Base-by-base conservation (phyloP, 2,888 invertebrate species). In the Mechanitis mazaeus region DNA sequence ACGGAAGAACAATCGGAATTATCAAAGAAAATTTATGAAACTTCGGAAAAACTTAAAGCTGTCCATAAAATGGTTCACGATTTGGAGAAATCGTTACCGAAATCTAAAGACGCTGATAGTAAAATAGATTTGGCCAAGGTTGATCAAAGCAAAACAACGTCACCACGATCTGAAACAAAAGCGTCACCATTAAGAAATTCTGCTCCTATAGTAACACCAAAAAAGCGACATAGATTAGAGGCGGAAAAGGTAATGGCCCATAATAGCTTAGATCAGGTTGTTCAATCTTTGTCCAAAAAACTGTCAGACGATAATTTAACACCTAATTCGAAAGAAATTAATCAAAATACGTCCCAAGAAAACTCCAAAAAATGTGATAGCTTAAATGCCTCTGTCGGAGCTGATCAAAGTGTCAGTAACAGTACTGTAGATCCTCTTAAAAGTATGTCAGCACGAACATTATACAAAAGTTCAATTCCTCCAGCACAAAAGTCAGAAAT, bases 191-290 rank as follows among this genome's bases (percentile, higher is more conserved):
- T 82, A 45, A 81, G 85, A 59, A 85, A 87, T 72, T 75, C 83
- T 12, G 85, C 90, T 31, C 90, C 90, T 33, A 89, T 90, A 33
- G 93, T 94, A 1, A 94, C 95, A 1, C 94, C 95, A 1, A 95
- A 95, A 73, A 95, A 95, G 74, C 89, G 94, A 0, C 94, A 94
- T 74, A 85, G 94, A 66, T 74, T 94, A 58, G 94, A 94, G 82
- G 89, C 92, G 33, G 92, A 92, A 50, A 89, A 87, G 70, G 83
- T 79, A 46, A 76, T 85, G 53, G 76, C 82, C 56, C 77, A 82
- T 71, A 80, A 85, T 6, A 85, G 80, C 61, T 78, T 91, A 63
- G 89, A 90, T 72, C 83, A 84, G 72, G 91, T 91, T 2, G 91
- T 91, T 3, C 90, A 89, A 69, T 87, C 89, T 6, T 73, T 91